phyloP scores from a whole-genome alignment of 2,797 vertebrate genomes.

The Loriculus beryllinus region DNA sequence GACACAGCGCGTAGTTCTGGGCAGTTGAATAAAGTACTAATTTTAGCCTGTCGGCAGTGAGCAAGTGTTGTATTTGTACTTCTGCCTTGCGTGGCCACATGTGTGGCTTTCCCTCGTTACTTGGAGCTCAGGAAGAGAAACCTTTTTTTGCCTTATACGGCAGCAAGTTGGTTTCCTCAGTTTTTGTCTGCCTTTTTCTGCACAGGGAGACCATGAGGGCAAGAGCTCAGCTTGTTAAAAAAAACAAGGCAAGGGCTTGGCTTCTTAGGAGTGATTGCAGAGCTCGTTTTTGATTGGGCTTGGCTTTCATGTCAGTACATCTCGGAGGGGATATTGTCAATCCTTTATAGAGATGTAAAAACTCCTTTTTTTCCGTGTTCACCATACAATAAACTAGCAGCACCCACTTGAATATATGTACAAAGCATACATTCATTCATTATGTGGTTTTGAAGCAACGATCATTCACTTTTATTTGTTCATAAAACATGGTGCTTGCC shows the following conservation, averaged over 20 bases:
- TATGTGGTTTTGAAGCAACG: conserved; percentile 27
- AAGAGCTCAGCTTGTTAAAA: background rate
- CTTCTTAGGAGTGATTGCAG: background rate
- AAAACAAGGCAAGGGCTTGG: background rate
- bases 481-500: conserved; percentile 41
- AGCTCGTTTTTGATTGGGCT: background rate
- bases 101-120: background rate
- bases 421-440: conserved; percentile 30
- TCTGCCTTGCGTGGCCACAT: conserved; percentile 15
- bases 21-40: conserved; percentile 48
- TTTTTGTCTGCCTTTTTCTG: background rate
- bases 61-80: background rate
- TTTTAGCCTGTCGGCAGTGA: conserved; percentile 10
- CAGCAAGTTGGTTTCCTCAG: background rate
- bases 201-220: background rate
- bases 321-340: background rate
- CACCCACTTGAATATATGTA: background rate
- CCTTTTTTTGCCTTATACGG: conserved; percentile 24
- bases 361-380: background rate
- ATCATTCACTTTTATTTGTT: conserved; percentile 51
- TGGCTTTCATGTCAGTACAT: background rate
- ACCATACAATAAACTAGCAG: background rate
- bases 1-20: background rate
- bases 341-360: background rate
- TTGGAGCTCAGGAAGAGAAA: conserved; percentile 49